Evolutionary conservation across 2,797 vertebrate species (phyloP), one percentile per base, ranked within the genome.

Genomic region (Lepilemur ruficaudatus): DNA sequence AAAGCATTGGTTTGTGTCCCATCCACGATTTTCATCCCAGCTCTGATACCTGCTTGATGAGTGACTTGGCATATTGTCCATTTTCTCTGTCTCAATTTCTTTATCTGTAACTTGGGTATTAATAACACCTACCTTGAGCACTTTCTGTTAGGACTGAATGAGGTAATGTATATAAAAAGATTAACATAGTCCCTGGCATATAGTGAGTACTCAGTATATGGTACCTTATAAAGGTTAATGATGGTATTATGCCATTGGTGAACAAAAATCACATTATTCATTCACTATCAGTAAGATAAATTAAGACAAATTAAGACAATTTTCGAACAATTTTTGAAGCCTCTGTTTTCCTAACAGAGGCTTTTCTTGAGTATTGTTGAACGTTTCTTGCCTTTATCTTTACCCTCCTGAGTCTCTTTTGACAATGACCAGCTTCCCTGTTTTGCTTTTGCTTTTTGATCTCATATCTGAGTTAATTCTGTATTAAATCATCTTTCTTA

Each of bases 1-100:
- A 65, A 93, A 93, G 70, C n/a, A 50, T 41, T 95, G 52, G 46
- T 93, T 90, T 95, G 52, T 72, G n/a, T 80, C 11, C 22, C 72
- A 11, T 82, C 32, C 38, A 22, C 17, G 67, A 30, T 91, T 82
- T 86, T 93, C 14, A 70, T 93, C 32, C 89, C 52, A 63, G 8
- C 18, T 80, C 35, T 93, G 41, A 90, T 48, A 78, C 28, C 86
- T 82, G 46, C 1, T 95, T 63, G 43, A n/a, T 78, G 32, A 65
- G 11, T 90, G 20, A 67, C 15, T 91, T 93, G 69, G 38, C 59
- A 50, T 72, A 22, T 59, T 70, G 14, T 23, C n/a, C 38, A 28
- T 93, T 59, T 89, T 96, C 38, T 88, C 28, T 86, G 9, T 81
- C 32, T 76, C 50, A 87, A 1, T 69, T 82, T 76, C 22, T 63